These are phyloP conservation scores for Adoxophyes honmai DNA, from an alignment of 1,140 invertebrate genomes.

Conservation along the genomic window DNA sequence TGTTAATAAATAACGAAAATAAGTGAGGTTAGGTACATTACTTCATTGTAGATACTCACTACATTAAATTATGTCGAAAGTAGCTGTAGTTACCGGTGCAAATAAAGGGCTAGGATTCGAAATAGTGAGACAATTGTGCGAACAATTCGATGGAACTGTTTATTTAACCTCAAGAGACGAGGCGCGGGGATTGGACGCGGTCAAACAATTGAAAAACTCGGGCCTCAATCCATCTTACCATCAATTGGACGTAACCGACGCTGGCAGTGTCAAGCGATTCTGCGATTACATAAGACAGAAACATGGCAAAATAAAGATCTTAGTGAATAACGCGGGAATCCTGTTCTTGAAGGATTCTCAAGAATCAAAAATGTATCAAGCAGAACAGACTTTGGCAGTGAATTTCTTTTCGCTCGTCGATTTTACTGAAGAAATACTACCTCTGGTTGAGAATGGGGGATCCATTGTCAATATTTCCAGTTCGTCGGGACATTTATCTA, in stretches of 20 bases:
- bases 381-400: slow-evolving; percentile 81
- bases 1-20: neutral
- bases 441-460: slow-evolving; percentile 81
- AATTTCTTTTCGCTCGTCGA: slow-evolving; percentile 83
- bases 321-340: slow-evolving; percentile 92
- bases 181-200: slow-evolving; percentile 76
- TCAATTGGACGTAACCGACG: slow-evolving; percentile 82
- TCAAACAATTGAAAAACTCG: slow-evolving; percentile 72
- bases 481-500: slow-evolving; percentile 80
- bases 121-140: slow-evolving; percentile 82
- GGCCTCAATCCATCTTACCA: slow-evolving; percentile 79
- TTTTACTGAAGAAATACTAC: slow-evolving; percentile 83
- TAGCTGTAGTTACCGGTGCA: slow-evolving; percentile 81
- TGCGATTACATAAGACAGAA: slow-evolving; percentile 77
- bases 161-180: slow-evolving; percentile 82
- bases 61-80: slow-evolving; percentile 33
- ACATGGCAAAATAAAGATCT: slow-evolving; percentile 85
- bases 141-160: slow-evolving; percentile 79
- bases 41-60: neutral
- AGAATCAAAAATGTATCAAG: slow-evolving; percentile 83
- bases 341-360: slow-evolving; percentile 81
- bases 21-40: slow-evolving; percentile 4
- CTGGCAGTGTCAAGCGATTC: slow-evolving; percentile 79
- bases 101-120: slow-evolving; percentile 89
- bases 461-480: slow-evolving; percentile 88